phyloP scores from a whole-genome alignment of 1,140 invertebrate species.

The Zaprionus capensis region DNA sequence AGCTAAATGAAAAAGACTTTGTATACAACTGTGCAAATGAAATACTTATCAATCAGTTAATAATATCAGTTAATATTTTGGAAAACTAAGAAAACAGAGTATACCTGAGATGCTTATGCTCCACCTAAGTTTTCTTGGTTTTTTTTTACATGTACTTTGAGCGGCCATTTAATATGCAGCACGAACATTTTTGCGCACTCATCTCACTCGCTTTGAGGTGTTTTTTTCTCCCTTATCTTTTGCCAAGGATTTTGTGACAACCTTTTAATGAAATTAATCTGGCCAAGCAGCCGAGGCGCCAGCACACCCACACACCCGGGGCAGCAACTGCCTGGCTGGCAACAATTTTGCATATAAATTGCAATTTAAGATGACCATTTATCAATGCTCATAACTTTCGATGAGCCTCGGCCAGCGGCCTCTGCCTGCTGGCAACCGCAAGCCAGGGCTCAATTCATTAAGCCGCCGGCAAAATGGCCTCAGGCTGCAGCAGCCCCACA shows the following conservation, averaged over 20 bases:
- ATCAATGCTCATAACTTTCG: constrained; percentile 47
- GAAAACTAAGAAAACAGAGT: neutral
- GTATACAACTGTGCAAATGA: accelerated
- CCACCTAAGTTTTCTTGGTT: neutral
- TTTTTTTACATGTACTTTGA: constrained; percentile 25
- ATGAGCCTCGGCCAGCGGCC: constrained; percentile 12
- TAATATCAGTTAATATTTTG: no score
- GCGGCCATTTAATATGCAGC: constrained; percentile 43
- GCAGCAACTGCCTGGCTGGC: constrained; percentile 27
- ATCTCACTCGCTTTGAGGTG: neutral
- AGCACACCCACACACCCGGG: neutral
- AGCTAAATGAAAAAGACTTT: neutral
- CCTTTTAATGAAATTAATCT: constrained; percentile 56
- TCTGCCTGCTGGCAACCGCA: neutral
- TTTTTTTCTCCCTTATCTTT: constrained; percentile 19
- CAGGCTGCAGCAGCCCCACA: neutral
- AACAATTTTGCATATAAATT: constrained; percentile 57
- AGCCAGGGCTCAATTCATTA: constrained; percentile 42
- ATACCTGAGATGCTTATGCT: neutral
- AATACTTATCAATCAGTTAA: neutral
- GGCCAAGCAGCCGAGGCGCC: neutral
- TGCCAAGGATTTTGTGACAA: constrained; percentile 52
- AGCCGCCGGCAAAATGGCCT: constrained; percentile 15
- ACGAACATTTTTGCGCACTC: constrained; percentile 29
- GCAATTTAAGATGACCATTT: constrained; percentile 55